Evolutionary conservation across 2,797 vertebrate species (phyloP), one percentile per base, ranked within the genome.

Genomic region (Falco columbarius): DNA sequence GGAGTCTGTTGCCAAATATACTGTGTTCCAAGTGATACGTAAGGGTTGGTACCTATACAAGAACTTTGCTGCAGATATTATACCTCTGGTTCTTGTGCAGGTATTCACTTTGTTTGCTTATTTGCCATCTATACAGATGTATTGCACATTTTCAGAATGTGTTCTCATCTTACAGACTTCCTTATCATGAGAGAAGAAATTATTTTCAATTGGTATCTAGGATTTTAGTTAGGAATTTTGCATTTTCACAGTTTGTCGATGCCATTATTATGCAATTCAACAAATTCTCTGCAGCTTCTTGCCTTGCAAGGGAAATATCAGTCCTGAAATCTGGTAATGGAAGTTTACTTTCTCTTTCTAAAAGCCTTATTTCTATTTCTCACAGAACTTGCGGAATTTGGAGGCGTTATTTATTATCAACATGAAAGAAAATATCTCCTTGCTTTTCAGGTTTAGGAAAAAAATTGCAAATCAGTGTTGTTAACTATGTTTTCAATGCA

Each of bases 141-240:
- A 92, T 63, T 92, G 71, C 89, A 82, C 65, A 90, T 94, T 95
- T 95, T 93, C 81, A 89, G 63, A 95, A 80, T 89, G 56, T 76
- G 42, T 93, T 95, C 71, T 94, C 90, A 68, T 93, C 81, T 94
- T 89, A 89, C 83, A 95, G 77, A 34, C 74, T 80, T 89, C 92
- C 59, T 89, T 83, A 92, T 94, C 74, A 56, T 61, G 47, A 70
- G 24, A 86, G 82, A 86, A 89, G 26, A 89, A 51, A 66, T 73
- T 94, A 32, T 89, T 84, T 95, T 82, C 61, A 46, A 46, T 89
- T 89, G 47, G 85, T 65, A 65, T 84, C 90, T 61, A 81, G 77
- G 36, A 89, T 89, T 88, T 92, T 93, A 89, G 81, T 95, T 81
- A 90, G 68, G 38, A 95, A 81, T 82, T 90, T 54, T 89, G 38